Conservation (phyloP, 2,113 vertebrate species). For the Burhinus bistriatus region DNA sequence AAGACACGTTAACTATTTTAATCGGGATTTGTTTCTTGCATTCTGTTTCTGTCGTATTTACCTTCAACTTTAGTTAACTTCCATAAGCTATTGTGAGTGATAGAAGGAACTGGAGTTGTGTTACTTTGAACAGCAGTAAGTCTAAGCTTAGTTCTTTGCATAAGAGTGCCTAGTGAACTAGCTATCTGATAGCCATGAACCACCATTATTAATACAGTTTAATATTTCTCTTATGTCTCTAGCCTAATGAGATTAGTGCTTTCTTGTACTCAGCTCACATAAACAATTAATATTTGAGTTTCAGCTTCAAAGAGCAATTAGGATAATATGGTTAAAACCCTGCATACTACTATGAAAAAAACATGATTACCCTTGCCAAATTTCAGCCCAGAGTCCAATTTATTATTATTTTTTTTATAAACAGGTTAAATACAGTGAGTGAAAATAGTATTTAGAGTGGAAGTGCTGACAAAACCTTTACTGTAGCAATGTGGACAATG, state of each 20-base stretch:
- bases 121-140: background rate
- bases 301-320: background rate
- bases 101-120: background rate
- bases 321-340: background rate
- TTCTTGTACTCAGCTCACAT: background rate
- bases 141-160: background rate
- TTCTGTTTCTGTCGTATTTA: background rate
- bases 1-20: background rate
- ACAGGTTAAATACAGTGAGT: slow-evolving; percentile 5
- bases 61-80: background rate
- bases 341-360: background rate
- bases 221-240: background rate
- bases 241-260: background rate
- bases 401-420: background rate
- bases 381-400: background rate
- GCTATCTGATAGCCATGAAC: background rate
- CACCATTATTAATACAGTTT: background rate
- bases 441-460: slow-evolving; percentile 33
- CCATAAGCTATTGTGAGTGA: background rate
- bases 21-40: background rate
- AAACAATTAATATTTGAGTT: background rate
- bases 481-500: slow-evolving; percentile 33
- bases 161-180: background rate
- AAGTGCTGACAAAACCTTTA: slow-evolving; percentile 56
- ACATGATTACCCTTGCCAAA: background rate